Conservation (phyloP, 1,140 invertebrate species). For the Drosophila carrolli region DNA sequence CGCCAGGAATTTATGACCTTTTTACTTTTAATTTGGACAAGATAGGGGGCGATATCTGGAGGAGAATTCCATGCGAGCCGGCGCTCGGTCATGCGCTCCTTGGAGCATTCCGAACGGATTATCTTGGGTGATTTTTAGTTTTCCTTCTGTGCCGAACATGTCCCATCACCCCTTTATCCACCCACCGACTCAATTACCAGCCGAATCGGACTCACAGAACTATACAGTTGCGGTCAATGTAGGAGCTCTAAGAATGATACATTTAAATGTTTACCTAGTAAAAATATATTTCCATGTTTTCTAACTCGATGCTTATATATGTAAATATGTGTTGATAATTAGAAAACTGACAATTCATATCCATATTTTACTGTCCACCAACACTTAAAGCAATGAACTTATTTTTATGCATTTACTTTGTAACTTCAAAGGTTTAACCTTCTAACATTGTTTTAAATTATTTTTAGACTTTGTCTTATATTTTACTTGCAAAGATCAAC, state of each 20-base stretch:
- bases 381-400: too few species aligned
- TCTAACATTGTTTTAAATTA: too few species aligned
- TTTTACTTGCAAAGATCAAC: too few species aligned
- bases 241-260: background rate
- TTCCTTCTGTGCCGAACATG: slow-evolving; percentile 1
- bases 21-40: slow-evolving; percentile 61
- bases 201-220: slow-evolving; percentile 1
- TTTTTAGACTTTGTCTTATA: too few species aligned
- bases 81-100: slow-evolving; percentile 22
- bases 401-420: too few species aligned
- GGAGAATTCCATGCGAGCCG: slow-evolving; percentile 10
- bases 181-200: slow-evolving; percentile 30
- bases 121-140: slow-evolving; percentile 50
- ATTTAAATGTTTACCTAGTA: too few species aligned
- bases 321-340: too few species aligned
- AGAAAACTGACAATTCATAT: too few species aligned
- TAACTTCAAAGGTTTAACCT: too few species aligned
- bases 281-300: too few species aligned
- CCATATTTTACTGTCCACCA: too few species aligned
- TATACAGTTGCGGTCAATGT: background rate
- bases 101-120: slow-evolving; percentile 43
- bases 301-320: too few species aligned
- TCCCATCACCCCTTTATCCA: background rate
- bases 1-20: slow-evolving; percentile 62
- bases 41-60: slow-evolving; percentile 1